A percentile compares a stretch with the other conserved stretches of the same genome.
Evolutionary conservation across 2,888 invertebrate species (phyloP).

Genomic region (Acronicta aceris): DNA sequence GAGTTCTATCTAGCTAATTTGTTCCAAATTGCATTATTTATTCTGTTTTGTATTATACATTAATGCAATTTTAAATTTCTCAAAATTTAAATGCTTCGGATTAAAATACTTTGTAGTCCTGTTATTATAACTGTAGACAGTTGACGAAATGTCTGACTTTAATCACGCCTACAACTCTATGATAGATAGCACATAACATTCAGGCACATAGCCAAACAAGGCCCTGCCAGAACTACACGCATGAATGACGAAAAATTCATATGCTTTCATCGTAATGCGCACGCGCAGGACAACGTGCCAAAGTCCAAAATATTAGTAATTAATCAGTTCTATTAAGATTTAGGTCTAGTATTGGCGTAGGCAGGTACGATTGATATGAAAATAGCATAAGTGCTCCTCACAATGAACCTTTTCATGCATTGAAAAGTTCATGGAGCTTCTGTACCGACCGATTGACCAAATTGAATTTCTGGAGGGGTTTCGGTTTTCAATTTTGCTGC

Average conservation of each 20-base stretch:
- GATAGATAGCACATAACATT: constrained; percentile 19
- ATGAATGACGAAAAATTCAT: constrained; percentile 51
- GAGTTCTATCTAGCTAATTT: no score
- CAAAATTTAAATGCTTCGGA: not conserved
- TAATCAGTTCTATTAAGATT: no score
- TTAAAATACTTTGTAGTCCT: not conserved
- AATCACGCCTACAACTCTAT: constrained; percentile 2
- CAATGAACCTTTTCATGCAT: no score
- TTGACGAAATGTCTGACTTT: constrained; percentile 2
- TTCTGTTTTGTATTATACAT: no score
- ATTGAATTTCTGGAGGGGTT: no score
- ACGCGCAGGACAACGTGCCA: constrained; percentile 18
- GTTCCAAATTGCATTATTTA: no score
- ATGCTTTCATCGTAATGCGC: constrained; percentile 44
- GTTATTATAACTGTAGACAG: not conserved
- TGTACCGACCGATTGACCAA: no score
- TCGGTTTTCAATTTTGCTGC: no score
- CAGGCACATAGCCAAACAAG: constrained; percentile 48
- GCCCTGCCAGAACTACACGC: constrained; percentile 48
- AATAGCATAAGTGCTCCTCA: not conserved
- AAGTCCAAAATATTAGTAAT: constrained; percentile 10
- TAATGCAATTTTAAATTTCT: no score
- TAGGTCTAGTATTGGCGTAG: no score
- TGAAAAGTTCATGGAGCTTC: no score
- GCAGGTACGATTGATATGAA: no score